phyloP scores from a whole-genome alignment of 2,113 vertebrate species.

The Percina caprodes region DNA sequence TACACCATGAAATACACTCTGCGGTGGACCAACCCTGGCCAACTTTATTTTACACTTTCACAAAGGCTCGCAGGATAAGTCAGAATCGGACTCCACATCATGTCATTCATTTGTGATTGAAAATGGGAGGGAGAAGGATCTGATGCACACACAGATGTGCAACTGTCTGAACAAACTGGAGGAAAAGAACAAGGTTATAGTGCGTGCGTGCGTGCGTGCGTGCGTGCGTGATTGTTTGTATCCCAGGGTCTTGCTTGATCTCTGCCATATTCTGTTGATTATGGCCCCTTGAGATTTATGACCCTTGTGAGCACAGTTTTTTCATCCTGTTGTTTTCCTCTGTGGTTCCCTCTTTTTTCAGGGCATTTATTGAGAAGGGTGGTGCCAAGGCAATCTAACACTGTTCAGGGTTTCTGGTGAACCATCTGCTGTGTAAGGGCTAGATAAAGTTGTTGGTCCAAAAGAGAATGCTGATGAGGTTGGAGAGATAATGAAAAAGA shows the following conservation, averaged over 20 bases:
- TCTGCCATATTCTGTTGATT: constrained; percentile 52
- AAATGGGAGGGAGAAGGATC: constrained; percentile 25
- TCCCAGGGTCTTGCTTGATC: constrained; percentile 37
- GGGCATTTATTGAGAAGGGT: neutral
- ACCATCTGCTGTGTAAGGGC: constrained; percentile 36
- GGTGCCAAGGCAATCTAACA: constrained; percentile 12
- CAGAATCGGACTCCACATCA: constrained; percentile 36
- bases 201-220: neutral
- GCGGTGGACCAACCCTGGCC: constrained; percentile 18
- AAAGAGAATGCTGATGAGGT: constrained; percentile 32
- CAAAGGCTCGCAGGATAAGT: constrained; percentile 46
- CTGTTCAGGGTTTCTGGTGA: constrained; percentile 17
- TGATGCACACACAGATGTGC: neutral
- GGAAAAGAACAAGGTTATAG: no score
- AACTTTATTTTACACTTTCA: constrained; percentile 58
- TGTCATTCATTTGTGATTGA: constrained; percentile 65
- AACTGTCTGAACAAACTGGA: no score
- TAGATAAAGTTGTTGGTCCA: constrained; percentile 30
- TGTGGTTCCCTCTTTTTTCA: constrained; percentile 5
- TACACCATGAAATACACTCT: constrained; percentile 48
- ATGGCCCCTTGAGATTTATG: constrained; percentile 47
- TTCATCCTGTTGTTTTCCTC: constrained; percentile 13
- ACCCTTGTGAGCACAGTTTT: neutral
- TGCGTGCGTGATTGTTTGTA: constrained; percentile 38
- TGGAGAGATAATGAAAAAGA: constrained; percentile 1